Base-by-base conservation (phyloP, 1,140 invertebrate genomes). In the Microvelia longipes region DNA sequence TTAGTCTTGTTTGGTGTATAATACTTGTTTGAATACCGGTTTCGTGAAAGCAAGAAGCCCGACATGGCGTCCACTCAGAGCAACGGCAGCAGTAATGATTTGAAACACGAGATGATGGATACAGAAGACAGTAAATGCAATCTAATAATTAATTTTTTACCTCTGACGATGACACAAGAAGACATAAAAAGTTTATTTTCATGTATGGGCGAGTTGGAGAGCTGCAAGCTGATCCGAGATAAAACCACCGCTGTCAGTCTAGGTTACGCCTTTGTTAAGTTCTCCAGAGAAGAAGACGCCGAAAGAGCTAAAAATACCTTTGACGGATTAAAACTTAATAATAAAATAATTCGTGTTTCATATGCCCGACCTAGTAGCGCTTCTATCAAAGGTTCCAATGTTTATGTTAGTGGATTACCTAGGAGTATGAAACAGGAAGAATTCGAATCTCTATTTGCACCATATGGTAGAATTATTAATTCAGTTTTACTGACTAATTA, bases 331-430 rank as follows among this genome's bases (percentile, higher is more conserved):
- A 82, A 90, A 75, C 83, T 94, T 73, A 91, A 93, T 79, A 93
- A 93, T 81, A 94, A 94, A 83, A 90, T 89, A 70, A 93, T 94
- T 75, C 94, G 94, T 88, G 91, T 94, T 73, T 93, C 91, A 75
- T 90, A 90, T 80, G 91, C 91, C 76, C 85, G 91, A 80, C 91
- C 91, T 73, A 91, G 89, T 81, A 90, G 89, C 79, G 91, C 93
- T 81, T 88, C 88, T 72, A 93, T 93, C 78, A 93, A 93, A 83
- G 90, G 91, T 78, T 90, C 91, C 77, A 94, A 94, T 82, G 83
- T 94, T 70, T 93, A 93, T 82, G 91, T 93, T 75, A 91, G 88
- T 78, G 91, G 91, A 74, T 82, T 93, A 74, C 91, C 91, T 67
- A 92, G 92, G 80, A 86, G 88, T 79, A 86, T 92, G 87, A 90